Conservation (phyloP, 2,113 vertebrate genomes). For the Mesitornis unicolor region DNA sequence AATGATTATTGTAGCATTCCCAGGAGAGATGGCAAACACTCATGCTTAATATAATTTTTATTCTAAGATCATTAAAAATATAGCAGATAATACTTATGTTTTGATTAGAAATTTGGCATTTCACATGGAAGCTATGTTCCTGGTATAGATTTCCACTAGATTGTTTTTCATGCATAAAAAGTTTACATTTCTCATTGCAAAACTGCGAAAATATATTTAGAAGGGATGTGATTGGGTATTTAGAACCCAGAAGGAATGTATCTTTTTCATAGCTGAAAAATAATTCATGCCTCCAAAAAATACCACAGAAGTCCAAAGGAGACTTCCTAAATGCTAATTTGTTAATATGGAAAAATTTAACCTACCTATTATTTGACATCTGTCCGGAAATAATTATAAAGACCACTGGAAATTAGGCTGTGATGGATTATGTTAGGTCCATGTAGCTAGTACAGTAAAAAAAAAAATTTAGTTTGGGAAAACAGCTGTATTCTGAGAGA, state of each 20-base stretch:
- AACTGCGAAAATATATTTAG: not conserved
- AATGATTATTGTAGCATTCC: not conserved
- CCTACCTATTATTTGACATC: not conserved
- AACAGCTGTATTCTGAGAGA: not conserved
- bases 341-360: not conserved
- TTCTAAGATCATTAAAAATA: not conserved
- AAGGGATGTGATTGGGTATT: not conserved
- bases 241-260: not conserved
- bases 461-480: not conserved
- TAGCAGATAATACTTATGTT: not conserved
- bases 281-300: not conserved
- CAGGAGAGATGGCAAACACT: not conserved
- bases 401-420: not conserved
- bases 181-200: not conserved
- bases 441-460: not conserved
- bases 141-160: not conserved
- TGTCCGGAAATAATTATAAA: not conserved
- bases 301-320: not conserved
- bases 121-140: not conserved
- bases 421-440: not conserved
- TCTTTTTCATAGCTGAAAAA: not conserved
- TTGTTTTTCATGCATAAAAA: not conserved
- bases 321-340: not conserved
- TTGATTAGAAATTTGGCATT: not conserved
- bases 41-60: not conserved